Evolutionary conservation across 2,797 vertebrate genomes (phyloP).

Genomic region (Silurus aristotelis): DNA sequence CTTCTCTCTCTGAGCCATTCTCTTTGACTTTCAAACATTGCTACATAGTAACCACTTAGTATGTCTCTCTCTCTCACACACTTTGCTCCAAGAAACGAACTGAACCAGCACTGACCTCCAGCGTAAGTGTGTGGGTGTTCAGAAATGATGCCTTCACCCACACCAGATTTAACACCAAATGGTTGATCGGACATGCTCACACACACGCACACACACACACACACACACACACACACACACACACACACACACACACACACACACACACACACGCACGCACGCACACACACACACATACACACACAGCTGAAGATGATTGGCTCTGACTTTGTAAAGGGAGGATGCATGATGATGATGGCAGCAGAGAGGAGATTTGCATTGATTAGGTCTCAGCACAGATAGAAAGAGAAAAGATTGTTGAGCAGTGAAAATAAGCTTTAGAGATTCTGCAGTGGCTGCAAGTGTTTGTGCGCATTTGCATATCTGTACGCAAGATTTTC

Average conservation of each 20-base stretch:
- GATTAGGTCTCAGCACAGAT: constrained; percentile 39
- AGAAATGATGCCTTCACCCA: constrained; percentile 48
- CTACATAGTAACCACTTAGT: constrained; percentile 37
- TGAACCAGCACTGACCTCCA: constrained; percentile 51
- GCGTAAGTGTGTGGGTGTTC: constrained; percentile 43
- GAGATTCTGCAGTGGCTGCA: constrained; percentile 23
- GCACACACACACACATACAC: background rate
- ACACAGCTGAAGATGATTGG: background rate
- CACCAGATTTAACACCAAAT: constrained; percentile 41
- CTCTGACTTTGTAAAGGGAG: constrained; percentile 9
- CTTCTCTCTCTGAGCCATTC: background rate
- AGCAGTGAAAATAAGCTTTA: constrained; percentile 15
- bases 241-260: background rate
- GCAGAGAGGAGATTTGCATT: constrained; percentile 49
- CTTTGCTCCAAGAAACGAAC: constrained; percentile 37
- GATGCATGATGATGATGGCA: constrained; percentile 32
- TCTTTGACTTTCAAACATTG: constrained; percentile 5
- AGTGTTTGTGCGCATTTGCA: constrained; percentile 14
- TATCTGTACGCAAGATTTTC: constrained; percentile 16
- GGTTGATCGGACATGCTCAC: constrained; percentile 15
- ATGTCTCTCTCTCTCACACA: constrained; percentile 44
- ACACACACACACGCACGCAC: background rate
- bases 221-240: background rate
- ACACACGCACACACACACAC: background rate
- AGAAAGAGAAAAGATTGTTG: constrained; percentile 18